These are phyloP conservation scores for Mayetiola destructor DNA, from an alignment of 2,888 invertebrate genomes.

Conservation along the genomic window DNA sequence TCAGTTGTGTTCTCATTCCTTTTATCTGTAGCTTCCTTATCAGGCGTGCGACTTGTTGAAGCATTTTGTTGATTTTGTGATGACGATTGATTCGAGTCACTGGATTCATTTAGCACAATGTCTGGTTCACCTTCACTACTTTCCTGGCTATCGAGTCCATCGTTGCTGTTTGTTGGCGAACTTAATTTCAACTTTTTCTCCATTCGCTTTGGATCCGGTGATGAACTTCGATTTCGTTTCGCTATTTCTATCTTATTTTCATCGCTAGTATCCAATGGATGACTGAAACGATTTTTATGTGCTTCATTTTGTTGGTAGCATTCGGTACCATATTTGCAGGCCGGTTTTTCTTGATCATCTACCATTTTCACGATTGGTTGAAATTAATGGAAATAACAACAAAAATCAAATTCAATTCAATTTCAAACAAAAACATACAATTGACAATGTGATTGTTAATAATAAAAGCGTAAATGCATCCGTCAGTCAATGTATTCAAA, in stretches of 20 bases:
- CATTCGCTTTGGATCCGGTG: not conserved
- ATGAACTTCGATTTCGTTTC: not conserved
- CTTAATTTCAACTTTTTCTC: not conserved
- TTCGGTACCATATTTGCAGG: conserved; percentile 61
- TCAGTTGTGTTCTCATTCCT: too few relatives aligned
- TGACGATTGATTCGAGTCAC: not conserved
- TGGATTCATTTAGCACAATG: too few relatives aligned
- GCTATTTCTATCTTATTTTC: not conserved
- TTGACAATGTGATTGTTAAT: too few relatives aligned
- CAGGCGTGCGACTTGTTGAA: not conserved
- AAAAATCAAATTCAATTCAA: not conserved
- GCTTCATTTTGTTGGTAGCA: conserved; percentile 71
- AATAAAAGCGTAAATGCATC: too few relatives aligned
- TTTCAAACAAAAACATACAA: too few relatives aligned
- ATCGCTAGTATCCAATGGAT: conserved; percentile 40
- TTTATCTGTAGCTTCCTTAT: not conserved
- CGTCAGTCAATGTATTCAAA: too few relatives aligned
- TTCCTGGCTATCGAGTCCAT: too few relatives aligned
- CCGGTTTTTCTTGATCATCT: conserved; percentile 35
- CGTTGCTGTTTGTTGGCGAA: not conserved
- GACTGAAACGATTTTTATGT: conserved; percentile 61
- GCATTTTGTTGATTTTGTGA: not conserved
- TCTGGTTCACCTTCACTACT: too few relatives aligned
- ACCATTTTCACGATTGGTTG: not conserved
- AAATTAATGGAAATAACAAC: not conserved